Percentiles rank a stretch among this genome's conserved stretches.
These are phyloP conservation scores for Acanthacorydalis orientalis DNA, from an alignment of 2,888 invertebrate genomes.

Conservation along the genomic window DNA sequence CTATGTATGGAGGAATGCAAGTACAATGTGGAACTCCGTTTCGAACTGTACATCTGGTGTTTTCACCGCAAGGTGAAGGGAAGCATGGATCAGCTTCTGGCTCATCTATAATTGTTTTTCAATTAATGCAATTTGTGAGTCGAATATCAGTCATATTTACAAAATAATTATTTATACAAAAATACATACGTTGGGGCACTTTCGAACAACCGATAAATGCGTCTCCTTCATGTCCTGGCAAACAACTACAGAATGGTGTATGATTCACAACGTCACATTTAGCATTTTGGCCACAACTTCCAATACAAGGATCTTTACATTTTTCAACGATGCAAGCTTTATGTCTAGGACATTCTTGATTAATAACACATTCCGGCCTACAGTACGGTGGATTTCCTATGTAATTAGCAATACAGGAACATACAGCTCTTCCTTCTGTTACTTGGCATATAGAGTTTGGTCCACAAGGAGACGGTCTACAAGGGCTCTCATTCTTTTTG, in stretches of 20 bases:
- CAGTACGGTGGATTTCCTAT: conserved; percentile 69
- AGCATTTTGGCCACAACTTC: conserved; percentile 64
- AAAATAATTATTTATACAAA: neutral
- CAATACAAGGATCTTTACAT: conserved; percentile 64
- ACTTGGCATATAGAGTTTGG: conserved; percentile 71
- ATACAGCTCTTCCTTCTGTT: conserved; percentile 58
- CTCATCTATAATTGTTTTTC: conserved; percentile 6
- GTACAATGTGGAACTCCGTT: conserved; percentile 56
- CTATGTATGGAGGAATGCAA: conserved; percentile 78
- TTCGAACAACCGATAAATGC: conserved; percentile 65
- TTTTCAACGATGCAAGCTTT: conserved; percentile 68
- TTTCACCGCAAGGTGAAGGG: conserved; percentile 71
- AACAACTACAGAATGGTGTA: conserved; percentile 65
- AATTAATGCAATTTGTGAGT: neutral
- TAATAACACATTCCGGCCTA: conserved; percentile 68
- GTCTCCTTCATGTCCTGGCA: conserved; percentile 62
- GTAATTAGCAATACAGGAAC: conserved; percentile 64
- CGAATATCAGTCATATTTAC: too few relatives aligned
- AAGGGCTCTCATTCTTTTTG: conserved; percentile 36
- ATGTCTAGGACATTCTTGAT: conserved; percentile 62
- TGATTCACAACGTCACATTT: conserved; percentile 64
- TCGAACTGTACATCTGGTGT: conserved; percentile 56
- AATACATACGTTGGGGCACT: conserved; percentile 15
- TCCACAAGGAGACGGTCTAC: conserved; percentile 47
- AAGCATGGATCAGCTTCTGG: conserved; percentile 44